Percentiles rank a stretch among this genome's conserved stretches.
phyloP scores from a whole-genome alignment of 2,888 invertebrate genomes.

The Eupithecia abbreviata region DNA sequence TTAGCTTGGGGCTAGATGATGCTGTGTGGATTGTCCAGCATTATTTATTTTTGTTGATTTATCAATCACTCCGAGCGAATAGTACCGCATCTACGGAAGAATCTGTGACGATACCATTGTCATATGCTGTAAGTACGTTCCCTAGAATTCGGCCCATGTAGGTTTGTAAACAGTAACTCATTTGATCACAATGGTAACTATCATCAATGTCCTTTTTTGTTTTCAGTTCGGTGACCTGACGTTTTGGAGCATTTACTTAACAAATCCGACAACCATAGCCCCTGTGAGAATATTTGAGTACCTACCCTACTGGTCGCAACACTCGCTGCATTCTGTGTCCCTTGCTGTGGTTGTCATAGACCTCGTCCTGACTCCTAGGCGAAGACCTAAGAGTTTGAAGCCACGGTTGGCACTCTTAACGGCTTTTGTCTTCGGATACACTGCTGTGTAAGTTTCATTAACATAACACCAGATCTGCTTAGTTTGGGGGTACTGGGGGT shows the following conservation, averaged over 20 bases:
- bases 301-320: constrained; percentile 58
- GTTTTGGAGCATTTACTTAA: constrained; percentile 57
- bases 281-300: constrained; percentile 53
- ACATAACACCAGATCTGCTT: too few relatives aligned
- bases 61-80: too few relatives aligned
- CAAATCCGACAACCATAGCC: constrained; percentile 48
- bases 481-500: too few relatives aligned
- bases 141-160: not conserved
- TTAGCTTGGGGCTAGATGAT: too few relatives aligned
- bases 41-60: too few relatives aligned
- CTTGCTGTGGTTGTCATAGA: constrained; percentile 51
- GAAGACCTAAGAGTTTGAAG: constrained; percentile 49
- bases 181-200: not conserved
- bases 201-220: not conserved
- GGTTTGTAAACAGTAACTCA: not conserved
- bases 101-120: too few relatives aligned
- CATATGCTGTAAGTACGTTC: too few relatives aligned
- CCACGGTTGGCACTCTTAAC: constrained; percentile 45
- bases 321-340: constrained; percentile 60
- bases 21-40: too few relatives aligned
- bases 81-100: too few relatives aligned
- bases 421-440: constrained; percentile 48
- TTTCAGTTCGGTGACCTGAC: constrained; percentile 55
- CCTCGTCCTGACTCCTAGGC: constrained; percentile 55
- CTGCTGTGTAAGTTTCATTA: constrained; percentile 53